Percentiles rank a stretch among this genome's conserved stretches.
These are phyloP conservation scores for Drosophila nr. fundita DNA, from an alignment of 2,888 invertebrate genomes.

Conservation along the genomic window DNA sequence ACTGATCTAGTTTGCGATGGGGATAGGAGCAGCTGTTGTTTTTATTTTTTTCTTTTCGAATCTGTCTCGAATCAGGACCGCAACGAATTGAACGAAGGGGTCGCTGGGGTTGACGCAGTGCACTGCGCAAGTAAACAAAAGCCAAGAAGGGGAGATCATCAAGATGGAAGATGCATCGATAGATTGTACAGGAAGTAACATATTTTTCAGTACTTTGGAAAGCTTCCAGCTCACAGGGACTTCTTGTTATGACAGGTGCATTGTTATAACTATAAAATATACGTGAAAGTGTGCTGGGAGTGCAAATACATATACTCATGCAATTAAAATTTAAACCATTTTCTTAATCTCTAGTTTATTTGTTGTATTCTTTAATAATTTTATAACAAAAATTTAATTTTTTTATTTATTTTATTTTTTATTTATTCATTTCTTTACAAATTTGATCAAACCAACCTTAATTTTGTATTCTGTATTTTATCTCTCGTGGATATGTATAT, in stretches of 20 bases:
- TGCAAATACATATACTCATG: not conserved
- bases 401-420: not conserved
- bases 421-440: not conserved
- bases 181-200: slow-evolving; percentile 33
- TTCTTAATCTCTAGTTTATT: not conserved
- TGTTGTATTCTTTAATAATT: not conserved
- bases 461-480: not conserved
- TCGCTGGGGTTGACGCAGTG: slow-evolving; percentile 21
- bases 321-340: not conserved
- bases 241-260: slow-evolving; percentile 19
- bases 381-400: not conserved
- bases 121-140: slow-evolving; percentile 5
- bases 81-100: slow-evolving; percentile 16
- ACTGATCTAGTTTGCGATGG: slow-evolving; percentile 51
- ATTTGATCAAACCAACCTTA: not conserved
- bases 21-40: slow-evolving; percentile 52
- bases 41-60: not conserved
- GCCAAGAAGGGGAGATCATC: slow-evolving; percentile 44
- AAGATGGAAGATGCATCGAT: slow-evolving; percentile 23
- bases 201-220: slow-evolving; percentile 3
- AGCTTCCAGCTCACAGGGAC: slow-evolving; percentile 4
- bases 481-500: not conserved
- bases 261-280: not conserved
- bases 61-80: slow-evolving; percentile 18
- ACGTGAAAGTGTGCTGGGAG: not conserved